These are phyloP conservation scores for Samia ricini DNA, from an alignment of 1,140 invertebrate species.

Conservation along the genomic window DNA sequence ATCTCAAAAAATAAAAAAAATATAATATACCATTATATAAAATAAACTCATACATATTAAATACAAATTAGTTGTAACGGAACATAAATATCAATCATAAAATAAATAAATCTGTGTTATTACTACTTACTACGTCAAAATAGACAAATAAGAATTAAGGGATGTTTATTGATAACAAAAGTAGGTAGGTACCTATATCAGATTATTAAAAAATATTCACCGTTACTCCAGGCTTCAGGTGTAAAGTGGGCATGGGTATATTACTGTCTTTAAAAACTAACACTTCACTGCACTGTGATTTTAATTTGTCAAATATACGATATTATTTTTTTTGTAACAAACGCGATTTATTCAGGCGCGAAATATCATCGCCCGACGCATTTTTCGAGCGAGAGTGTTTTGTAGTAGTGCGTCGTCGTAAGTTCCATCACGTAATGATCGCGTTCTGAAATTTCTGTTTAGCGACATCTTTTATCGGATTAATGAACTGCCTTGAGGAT, in stretches of 20 bases:
- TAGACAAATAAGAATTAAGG: slow-evolving; percentile 19
- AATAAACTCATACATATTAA: too few relatives aligned
- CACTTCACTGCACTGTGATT: slow-evolving; percentile 55
- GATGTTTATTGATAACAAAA: slow-evolving; percentile 35
- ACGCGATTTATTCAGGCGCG: slow-evolving; percentile 54
- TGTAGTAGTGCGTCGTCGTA: slow-evolving; percentile 9
- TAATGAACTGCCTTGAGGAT: neutral
- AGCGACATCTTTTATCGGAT: slow-evolving; percentile 27
- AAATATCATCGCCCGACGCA: slow-evolving; percentile 58
- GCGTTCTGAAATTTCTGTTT: slow-evolving; percentile 22
- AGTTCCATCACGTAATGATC: slow-evolving; percentile 48
- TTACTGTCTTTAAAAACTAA: slow-evolving; percentile 30
- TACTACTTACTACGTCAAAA: too few relatives aligned
- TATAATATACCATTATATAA: too few relatives aligned
- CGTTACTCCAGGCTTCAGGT: slow-evolving; percentile 73
- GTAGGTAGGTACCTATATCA: slow-evolving; percentile 20
- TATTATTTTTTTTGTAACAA: slow-evolving; percentile 36
- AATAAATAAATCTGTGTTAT: too few relatives aligned
- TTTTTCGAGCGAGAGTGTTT: slow-evolving; percentile 67
- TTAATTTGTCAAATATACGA: slow-evolving; percentile 24
- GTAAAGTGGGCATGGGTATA: slow-evolving; percentile 69
- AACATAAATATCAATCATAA: too few relatives aligned
- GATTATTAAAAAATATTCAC: slow-evolving; percentile 42
- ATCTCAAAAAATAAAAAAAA: too few relatives aligned
- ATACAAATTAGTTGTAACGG: too few relatives aligned